Conservation (phyloP, 2,797 vertebrate species). For the Epinephelus awoara region DNA sequence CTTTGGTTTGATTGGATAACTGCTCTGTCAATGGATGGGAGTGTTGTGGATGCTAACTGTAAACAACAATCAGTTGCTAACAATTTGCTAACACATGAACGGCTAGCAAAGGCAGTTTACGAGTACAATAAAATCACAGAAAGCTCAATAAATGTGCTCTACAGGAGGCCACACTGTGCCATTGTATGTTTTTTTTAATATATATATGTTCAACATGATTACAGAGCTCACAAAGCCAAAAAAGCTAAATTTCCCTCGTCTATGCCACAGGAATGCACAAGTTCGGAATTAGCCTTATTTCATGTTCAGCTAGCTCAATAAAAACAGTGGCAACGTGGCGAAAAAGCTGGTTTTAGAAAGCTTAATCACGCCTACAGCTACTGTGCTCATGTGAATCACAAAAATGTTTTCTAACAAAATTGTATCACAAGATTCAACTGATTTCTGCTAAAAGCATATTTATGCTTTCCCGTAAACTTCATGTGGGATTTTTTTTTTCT, state of each 20-base stretch:
- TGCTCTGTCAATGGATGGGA: conserved; percentile 44
- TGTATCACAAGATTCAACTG: conserved; percentile 35
- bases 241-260: conserved; percentile 35
- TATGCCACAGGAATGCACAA: conserved; percentile 52
- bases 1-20: conserved; percentile 87
- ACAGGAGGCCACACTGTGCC: conserved; percentile 45
- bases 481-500: conserved; percentile 37
- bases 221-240: conserved; percentile 55
- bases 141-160: conserved; percentile 68
- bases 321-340: conserved; percentile 46
- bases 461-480: conserved; percentile 35
- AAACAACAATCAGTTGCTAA: conserved; percentile 31
- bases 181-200: conserved; percentile 22
- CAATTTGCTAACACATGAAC: conserved; percentile 53
- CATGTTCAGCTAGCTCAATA: conserved; percentile 32
- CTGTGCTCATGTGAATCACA: conserved; percentile 47
- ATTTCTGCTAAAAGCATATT: conserved; percentile 56
- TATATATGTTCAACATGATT: conserved; percentile 23
- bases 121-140: conserved; percentile 59
- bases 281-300: conserved; percentile 18
- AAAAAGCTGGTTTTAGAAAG: conserved; percentile 39
- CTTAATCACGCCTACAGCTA: conserved; percentile 41
- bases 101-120: conserved; percentile 76
- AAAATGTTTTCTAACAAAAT: conserved; percentile 45
- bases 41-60: conserved; percentile 31